phyloP scores from a whole-genome alignment of 2,113 vertebrate genomes.

The Gobius niger region DNA sequence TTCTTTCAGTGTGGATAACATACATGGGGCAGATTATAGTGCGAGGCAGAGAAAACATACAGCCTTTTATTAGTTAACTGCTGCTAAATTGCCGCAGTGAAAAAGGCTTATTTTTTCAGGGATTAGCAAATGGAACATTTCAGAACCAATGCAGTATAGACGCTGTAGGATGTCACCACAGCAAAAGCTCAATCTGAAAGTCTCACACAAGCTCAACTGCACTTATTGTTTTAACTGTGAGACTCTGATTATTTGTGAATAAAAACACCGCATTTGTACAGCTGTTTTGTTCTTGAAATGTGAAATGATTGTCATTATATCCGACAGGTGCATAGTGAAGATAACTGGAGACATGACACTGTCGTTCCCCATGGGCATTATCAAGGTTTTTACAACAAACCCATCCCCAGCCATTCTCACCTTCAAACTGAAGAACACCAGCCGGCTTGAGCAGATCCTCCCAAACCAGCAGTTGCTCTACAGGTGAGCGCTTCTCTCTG shows the following conservation, averaged over 20 bases:
- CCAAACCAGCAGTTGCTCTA: constrained; percentile 93
- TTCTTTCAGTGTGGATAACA: constrained; percentile 74
- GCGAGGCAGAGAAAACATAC: constrained; percentile 70
- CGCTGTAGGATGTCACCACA: constrained; percentile 27
- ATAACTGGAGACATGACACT: constrained; percentile 97
- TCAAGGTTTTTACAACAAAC: constrained; percentile 94
- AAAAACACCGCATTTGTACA: too few relatives aligned
- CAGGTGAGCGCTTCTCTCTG: constrained; percentile 76
- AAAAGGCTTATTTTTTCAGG: constrained; percentile 67
- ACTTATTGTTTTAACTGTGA: too few relatives aligned
- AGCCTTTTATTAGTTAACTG: constrained; percentile 75
- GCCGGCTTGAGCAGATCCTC: constrained; percentile 90
- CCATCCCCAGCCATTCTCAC: constrained; percentile 90
- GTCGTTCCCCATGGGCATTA: constrained; percentile 95
- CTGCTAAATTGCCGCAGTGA: constrained; percentile 70
- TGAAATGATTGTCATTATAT: too few relatives aligned
- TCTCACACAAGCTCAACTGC: constrained; percentile 1
- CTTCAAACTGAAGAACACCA: constrained; percentile 92
- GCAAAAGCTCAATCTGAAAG: constrained; percentile 7
- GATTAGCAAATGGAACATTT: constrained; percentile 77
- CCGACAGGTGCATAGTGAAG: constrained; percentile 93
- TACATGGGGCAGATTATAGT: constrained; percentile 64
- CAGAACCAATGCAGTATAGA: constrained; percentile 59
- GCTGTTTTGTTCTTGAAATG: too few relatives aligned
- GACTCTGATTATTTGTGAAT: too few relatives aligned